Conservation (phyloP, 2,113 vertebrate species). For the Ophiodon elongatus region DNA sequence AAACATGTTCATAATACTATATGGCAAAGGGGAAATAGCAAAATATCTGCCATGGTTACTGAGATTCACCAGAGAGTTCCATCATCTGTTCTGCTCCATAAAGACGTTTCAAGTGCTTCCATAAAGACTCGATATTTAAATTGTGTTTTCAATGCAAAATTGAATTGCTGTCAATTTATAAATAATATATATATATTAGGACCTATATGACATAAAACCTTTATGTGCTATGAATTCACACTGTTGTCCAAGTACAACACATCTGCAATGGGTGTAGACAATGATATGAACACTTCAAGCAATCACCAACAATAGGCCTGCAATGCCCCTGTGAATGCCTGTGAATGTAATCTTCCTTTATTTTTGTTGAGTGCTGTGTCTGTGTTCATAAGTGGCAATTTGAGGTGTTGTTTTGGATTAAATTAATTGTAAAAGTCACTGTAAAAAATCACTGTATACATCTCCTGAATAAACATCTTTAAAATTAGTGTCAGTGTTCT, state of each 20-base stretch:
- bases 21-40: background rate
- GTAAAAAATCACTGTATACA: background rate
- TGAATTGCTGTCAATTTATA: background rate
- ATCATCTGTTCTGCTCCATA: background rate
- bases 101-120: background rate
- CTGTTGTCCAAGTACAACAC: background rate
- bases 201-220: background rate
- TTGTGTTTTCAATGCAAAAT: background rate
- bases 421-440: background rate
- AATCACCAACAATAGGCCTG: background rate
- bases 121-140: background rate
- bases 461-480: background rate
- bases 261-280: background rate
- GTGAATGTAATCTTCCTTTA: background rate
- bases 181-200: background rate
- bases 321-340: background rate
- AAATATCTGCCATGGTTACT: background rate
- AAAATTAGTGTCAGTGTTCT: background rate
- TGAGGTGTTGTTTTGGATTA: background rate
- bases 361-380: background rate
- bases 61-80: background rate
- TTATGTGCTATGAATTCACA: background rate
- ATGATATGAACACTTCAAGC: background rate
- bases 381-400: background rate
- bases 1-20: conserved; percentile 3